Evolutionary conservation across 1,140 invertebrate genomes (phyloP).

Genomic region (Drosophila tristis): DNA sequence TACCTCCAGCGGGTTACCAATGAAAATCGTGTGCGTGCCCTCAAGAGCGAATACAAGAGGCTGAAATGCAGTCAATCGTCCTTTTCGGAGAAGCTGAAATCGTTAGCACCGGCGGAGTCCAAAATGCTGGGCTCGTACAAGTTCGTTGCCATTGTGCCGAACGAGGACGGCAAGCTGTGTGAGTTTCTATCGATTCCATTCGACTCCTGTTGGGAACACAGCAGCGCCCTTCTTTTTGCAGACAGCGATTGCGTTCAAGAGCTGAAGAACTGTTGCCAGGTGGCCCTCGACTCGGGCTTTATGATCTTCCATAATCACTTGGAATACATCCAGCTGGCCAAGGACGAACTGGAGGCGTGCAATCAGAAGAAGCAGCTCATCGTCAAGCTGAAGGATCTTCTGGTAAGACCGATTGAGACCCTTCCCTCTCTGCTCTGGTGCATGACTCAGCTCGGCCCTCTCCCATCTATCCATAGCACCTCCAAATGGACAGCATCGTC

Average conservation of each 20-base stretch:
- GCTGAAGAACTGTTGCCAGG: constrained; percentile 32
- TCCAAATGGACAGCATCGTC: not conserved
- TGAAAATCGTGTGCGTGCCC: not conserved
- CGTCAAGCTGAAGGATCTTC: not conserved
- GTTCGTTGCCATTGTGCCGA: constrained; percentile 43
- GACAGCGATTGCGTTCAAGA: constrained; percentile 44
- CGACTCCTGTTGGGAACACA: not conserved
- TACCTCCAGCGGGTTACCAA: not conserved
- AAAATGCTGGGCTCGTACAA: constrained; percentile 29
- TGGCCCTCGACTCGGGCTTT: constrained; percentile 6
- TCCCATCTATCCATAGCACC: not conserved
- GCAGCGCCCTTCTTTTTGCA: not conserved
- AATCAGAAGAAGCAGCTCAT: not conserved
- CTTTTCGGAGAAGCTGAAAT: constrained; percentile 42
- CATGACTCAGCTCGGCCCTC: too few relatives aligned
- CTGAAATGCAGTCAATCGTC: constrained; percentile 44
- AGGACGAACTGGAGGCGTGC: not conserved
- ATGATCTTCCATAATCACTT: constrained; percentile 20
- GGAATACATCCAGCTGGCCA: not conserved
- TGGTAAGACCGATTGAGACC: constrained; percentile 15
- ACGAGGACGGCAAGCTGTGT: constrained; percentile 51
- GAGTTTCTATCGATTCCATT: constrained; percentile 22
- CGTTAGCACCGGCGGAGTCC: not conserved
- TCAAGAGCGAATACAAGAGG: constrained; percentile 32
- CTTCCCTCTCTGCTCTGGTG: not conserved